Evolutionary conservation across 2,797 vertebrate genomes (phyloP).

Genomic region (Acrossocheilus wenchowensis): DNA sequence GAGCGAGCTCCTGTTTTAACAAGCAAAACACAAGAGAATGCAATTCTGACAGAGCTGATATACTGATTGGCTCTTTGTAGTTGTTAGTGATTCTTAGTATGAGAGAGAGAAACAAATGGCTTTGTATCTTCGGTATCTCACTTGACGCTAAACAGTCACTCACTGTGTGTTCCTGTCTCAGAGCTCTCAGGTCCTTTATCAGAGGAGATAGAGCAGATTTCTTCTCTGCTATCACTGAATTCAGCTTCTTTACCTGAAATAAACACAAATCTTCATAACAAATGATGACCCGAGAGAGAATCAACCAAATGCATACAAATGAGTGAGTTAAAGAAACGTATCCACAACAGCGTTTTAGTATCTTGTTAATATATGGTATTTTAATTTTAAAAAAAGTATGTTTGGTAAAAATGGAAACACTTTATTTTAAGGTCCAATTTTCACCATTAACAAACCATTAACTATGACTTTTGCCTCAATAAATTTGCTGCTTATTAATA

Average conservation of each 20-base stretch:
- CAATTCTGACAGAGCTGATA: conserved; percentile 7
- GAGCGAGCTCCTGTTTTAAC: conserved; percentile 85
- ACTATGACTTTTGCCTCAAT: neutral
- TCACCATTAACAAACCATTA: neutral
- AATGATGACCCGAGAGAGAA: neutral
- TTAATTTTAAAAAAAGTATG: neutral
- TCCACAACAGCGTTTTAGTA: neutral
- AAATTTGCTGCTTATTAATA: neutral
- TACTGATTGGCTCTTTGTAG: neutral
- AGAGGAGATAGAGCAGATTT: conserved; percentile 91
- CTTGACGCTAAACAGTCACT: conserved; percentile 59
- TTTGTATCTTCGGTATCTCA: conserved; percentile 14
- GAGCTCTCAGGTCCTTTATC: conserved; percentile 91
- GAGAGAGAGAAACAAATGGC: conserved; percentile 43
- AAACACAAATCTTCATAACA: conserved; percentile 20
- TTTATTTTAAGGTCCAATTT: neutral
- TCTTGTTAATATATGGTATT: neutral
- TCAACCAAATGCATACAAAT: neutral
- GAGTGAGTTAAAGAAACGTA: neutral
- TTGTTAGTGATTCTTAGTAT: conserved; percentile 5
- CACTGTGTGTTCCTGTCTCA: conserved; percentile 91
- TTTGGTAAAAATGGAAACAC: neutral
- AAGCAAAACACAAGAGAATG: conserved; percentile 7
- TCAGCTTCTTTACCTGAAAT: conserved; percentile 91
- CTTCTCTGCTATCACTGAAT: conserved; percentile 88